phyloP scores from a whole-genome alignment of 2,113 vertebrate species.

The Anolis sagrei region DNA sequence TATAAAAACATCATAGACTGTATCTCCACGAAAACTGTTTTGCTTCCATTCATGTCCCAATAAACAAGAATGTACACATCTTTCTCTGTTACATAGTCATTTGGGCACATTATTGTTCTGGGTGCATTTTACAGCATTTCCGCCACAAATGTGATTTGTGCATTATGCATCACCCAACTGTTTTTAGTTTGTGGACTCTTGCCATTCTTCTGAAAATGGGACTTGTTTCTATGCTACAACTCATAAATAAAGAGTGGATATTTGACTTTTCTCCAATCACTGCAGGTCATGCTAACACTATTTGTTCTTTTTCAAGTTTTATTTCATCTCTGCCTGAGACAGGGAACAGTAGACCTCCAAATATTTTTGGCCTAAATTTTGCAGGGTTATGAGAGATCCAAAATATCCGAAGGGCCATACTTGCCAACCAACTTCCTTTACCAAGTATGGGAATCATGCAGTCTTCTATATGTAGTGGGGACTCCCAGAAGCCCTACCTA shows the following conservation, averaged over 20 bases:
- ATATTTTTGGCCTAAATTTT: not conserved
- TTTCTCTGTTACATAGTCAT: not conserved
- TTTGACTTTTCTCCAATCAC: not conserved
- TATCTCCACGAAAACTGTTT: not conserved
- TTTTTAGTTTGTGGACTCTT: not conserved
- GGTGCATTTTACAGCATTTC: not conserved
- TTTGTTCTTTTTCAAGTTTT: not conserved
- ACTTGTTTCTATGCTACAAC: not conserved
- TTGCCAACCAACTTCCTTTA: not conserved
- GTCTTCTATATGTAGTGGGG: no score
- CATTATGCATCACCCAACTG: conserved; percentile 16
- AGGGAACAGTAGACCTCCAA: not conserved
- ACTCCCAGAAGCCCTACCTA: no score
- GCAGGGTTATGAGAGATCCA: not conserved
- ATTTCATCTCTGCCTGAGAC: not conserved
- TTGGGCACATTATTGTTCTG: not conserved
- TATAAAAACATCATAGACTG: not conserved
- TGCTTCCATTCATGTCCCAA: conserved; percentile 4
- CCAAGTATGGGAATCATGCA: no score
- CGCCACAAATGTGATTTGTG: not conserved
- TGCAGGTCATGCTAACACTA: not conserved
- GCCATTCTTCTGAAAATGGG: not conserved
- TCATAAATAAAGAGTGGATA: not conserved
- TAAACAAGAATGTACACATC: not conserved
- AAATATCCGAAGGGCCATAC: not conserved